Base-by-base conservation (phyloP, 2,113 vertebrate genomes). In the Bucco capensis region DNA sequence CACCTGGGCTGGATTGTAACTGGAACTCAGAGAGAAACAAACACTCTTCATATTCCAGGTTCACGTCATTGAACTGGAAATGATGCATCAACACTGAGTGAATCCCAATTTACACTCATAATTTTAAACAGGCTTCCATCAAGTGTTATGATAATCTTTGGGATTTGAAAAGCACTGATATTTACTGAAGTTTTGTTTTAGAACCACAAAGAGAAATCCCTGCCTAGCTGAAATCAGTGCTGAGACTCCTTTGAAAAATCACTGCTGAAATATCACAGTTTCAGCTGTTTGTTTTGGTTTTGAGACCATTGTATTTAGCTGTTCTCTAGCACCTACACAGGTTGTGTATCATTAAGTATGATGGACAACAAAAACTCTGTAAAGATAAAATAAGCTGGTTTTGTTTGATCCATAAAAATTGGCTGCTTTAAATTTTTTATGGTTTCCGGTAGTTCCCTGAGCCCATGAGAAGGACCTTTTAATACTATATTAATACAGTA, bases 401-500 rank as follows among this genome's bases (percentile, higher is more conserved):
- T 89, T 74, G 24, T 74, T 75, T 82, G 83, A 88, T 81, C 90
- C 71, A 83, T 88, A 86, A 90, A 82, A 86, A 71, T 88, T 42
- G 75, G 64, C 62, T 74, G 86, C 69, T 93, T 31, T 72, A 64
- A 69, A 25, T 93, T 77, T 53, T 69, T 81, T 84, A 94, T 66
- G 67, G 44, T 42, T 96, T 96, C 92, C 57, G 76, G 88, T 80
- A 89, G 61, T 56, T 95, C 71, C 92, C 66, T 40, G 61, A 88
- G 88, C 87, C 84, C 51, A 90, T 17, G 79, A 72, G 75, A 94
- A 83, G 42, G 42, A 47, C 86, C 79, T 91, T 96, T 96, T 95
- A 88, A 97, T 95, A 92, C 86, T 80, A 54, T 72, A 92, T 88
- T 96, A 96, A 94, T 91, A 86, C 61, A 79, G 22, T 86, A 96